A percentile compares a stretch with the other conserved stretches of the same genome.
These are phyloP conservation scores for Trichomycterus rosablanca DNA, from an alignment of 2,113 vertebrate species.

Conservation along the genomic window DNA sequence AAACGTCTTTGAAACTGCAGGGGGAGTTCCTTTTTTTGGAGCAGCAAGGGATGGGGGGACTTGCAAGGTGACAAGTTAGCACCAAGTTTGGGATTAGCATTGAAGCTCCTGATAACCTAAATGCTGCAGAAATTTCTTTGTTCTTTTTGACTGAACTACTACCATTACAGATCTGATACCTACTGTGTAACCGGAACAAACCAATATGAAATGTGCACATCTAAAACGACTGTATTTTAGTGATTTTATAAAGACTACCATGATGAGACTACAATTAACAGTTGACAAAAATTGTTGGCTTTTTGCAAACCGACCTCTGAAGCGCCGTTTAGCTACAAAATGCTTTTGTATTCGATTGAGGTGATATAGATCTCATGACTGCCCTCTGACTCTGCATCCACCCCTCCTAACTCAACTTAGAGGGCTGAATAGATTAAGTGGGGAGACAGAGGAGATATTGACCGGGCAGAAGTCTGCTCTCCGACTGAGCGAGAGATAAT, in stretches of 20 bases:
- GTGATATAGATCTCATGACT: not conserved
- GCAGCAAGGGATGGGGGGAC: slow-evolving; percentile 38
- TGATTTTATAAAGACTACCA: too few relatives aligned
- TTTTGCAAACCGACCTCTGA: too few relatives aligned
- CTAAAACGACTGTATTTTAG: too few relatives aligned
- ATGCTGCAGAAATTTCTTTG: not conserved
- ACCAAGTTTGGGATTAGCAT: not conserved
- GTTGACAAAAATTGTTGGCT: too few relatives aligned
- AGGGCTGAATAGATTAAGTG: slow-evolving; percentile 13
- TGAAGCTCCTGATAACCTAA: not conserved
- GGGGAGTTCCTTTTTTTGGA: slow-evolving; percentile 53
- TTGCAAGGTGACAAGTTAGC: slow-evolving; percentile 22
- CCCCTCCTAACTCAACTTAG: slow-evolving; percentile 20
- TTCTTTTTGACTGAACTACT: not conserved
- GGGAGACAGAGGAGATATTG: slow-evolving; percentile 29
- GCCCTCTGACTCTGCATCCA: slow-evolving; percentile 2
- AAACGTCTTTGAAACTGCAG: slow-evolving; percentile 60
- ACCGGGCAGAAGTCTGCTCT: slow-evolving; percentile 19
- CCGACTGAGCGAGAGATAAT: slow-evolving; percentile 32
- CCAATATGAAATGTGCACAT: too few relatives aligned
- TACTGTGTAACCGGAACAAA: too few relatives aligned
- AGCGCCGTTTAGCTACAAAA: too few relatives aligned
- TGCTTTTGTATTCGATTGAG: not conserved
- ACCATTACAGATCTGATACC: not conserved
- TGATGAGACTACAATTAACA: too few relatives aligned